These are phyloP conservation scores for Callionymus lyra DNA, from an alignment of 2,113 vertebrate genomes.

Conservation along the genomic window DNA sequence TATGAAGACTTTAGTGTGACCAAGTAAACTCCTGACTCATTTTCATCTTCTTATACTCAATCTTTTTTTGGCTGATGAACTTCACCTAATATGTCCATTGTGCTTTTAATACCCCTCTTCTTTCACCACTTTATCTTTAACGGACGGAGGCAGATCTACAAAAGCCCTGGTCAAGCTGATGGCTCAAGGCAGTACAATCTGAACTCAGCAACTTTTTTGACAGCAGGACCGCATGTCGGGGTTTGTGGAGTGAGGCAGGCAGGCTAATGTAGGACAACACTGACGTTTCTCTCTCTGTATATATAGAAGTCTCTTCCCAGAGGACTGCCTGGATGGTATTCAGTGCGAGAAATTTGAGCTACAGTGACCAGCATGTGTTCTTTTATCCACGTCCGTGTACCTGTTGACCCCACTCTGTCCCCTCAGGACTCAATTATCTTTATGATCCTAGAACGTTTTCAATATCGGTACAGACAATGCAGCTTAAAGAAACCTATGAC, in stretches of 20 bases:
- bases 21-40: no score
- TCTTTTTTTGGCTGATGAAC: no score
- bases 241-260: constrained; percentile 8
- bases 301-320: constrained; percentile 62
- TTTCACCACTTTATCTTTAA: constrained; percentile 7
- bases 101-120: no score
- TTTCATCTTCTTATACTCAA: no score
- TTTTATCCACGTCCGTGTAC: constrained; percentile 16
- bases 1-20: no score
- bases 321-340: constrained; percentile 46
- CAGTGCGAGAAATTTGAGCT: constrained; percentile 60
- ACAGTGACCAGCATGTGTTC: constrained; percentile 17
- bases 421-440: background rate
- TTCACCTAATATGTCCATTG: no score
- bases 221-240: constrained; percentile 19
- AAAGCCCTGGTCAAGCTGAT: constrained; percentile 25
- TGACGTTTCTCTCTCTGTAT: constrained; percentile 45
- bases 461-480: no score
- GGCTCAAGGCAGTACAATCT: constrained; percentile 7
- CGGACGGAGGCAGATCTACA: constrained; percentile 16
- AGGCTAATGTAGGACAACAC: constrained; percentile 31
- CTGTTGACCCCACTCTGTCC: constrained; percentile 12
- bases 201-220: constrained; percentile 30
- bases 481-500: no score
- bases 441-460: no score